Evolutionary conservation across 2,888 invertebrate genomes (phyloP).

Genomic region (Terebella lapidaria): DNA sequence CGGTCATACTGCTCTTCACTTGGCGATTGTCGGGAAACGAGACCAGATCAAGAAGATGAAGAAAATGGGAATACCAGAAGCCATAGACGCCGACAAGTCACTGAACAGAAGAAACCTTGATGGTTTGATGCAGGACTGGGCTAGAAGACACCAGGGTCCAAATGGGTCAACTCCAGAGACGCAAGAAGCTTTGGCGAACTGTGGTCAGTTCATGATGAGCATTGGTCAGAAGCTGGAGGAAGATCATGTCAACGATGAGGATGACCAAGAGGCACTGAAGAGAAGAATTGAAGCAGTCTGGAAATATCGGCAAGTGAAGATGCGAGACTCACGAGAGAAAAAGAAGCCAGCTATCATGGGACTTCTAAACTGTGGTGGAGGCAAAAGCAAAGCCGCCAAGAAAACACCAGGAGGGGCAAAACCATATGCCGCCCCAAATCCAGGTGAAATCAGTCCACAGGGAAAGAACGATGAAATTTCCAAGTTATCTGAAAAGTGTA

Average conservation of each 20-base stretch:
- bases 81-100: constrained; percentile 14
- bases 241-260: constrained; percentile 8
- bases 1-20: constrained; percentile 29
- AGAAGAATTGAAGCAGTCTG: constrained; percentile 25
- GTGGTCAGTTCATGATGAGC: constrained; percentile 25
- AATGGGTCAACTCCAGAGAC: constrained; percentile 8
- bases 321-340: constrained; percentile 13
- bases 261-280: constrained; percentile 25
- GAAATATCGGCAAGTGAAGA: constrained; percentile 20
- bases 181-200: constrained; percentile 14
- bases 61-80: constrained; percentile 9
- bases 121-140: constrained; percentile 25
- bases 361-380: constrained; percentile 27
- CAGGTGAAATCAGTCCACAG: constrained; percentile 1
- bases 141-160: constrained; percentile 12
- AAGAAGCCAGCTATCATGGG: constrained; percentile 18
- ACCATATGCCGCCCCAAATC: constrained; percentile 3
- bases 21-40: constrained; percentile 26
- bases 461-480: constrained; percentile 9
- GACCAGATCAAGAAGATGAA: constrained; percentile 22
- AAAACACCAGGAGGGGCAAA: constrained; percentile 4
- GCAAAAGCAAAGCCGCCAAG: constrained; percentile 20
- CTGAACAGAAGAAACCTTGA: constrained; percentile 27
- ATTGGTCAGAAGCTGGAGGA: constrained; percentile 25
- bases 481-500: constrained; percentile 16